Conservation (phyloP, 2,888 invertebrate species). For the Bellardia pandia region DNA sequence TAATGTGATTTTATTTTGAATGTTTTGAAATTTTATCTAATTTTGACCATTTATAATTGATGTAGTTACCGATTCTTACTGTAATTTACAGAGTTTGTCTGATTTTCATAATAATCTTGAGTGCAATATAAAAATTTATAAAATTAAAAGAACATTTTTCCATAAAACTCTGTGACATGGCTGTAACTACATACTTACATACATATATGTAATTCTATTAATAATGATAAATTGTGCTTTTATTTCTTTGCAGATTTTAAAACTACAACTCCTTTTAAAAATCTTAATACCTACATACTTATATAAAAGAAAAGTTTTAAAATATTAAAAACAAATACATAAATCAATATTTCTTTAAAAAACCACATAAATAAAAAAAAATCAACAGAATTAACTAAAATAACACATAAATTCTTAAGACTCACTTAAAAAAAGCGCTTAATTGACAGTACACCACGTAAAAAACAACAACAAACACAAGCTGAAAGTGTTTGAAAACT, state of each 20-base stretch:
- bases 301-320: slow-evolving; percentile 2
- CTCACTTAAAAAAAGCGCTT: not conserved
- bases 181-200: too few species aligned
- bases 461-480: not conserved
- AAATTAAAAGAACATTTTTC: too few species aligned
- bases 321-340: not conserved
- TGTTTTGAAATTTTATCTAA: too few species aligned
- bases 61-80: too few species aligned
- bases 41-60: too few species aligned
- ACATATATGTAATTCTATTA: too few species aligned
- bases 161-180: too few species aligned
- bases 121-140: too few species aligned
- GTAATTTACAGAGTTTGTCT: too few species aligned
- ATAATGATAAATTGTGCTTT: not conserved
- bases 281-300: not conserved
- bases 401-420: not conserved
- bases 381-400: not conserved
- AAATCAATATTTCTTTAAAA: not conserved
- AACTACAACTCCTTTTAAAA: not conserved
- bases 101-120: too few species aligned
- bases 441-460: not conserved
- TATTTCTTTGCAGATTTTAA: slow-evolving; percentile 30
- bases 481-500: not conserved
- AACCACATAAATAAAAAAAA: not conserved
- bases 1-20: too few species aligned